A percentile compares a stretch with the other conserved stretches of the same genome.
Conservation (phyloP, 2,113 vertebrate species). For the Hippocampus barbouri region DNA sequence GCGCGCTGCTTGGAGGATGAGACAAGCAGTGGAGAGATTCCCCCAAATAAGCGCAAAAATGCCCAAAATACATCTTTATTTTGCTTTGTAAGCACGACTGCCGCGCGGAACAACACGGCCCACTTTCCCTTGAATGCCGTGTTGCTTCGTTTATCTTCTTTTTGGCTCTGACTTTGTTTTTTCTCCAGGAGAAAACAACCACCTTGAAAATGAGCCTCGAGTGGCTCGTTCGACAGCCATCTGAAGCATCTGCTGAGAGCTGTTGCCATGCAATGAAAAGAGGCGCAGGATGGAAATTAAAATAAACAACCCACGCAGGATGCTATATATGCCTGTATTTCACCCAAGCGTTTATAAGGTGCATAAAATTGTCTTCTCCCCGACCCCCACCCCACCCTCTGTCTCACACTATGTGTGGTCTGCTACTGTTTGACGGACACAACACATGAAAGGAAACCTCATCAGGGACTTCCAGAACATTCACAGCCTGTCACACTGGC, state of each 20-base stretch:
- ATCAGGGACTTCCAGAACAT: conserved; percentile 13
- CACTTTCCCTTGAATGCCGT: not conserved
- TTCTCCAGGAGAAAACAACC: conserved; percentile 12
- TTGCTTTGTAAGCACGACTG: conserved; percentile 34
- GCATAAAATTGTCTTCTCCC: conserved; percentile 16
- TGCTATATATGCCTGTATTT: conserved; percentile 32
- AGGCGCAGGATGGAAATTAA: conserved; percentile 39
- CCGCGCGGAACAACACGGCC: conserved; percentile 5
- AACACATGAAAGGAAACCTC: conserved; percentile 13
- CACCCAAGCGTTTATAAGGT: conserved; percentile 23
- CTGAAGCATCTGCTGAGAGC: conserved; percentile 35
- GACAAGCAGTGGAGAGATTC: conserved; percentile 11
- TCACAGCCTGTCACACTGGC: conserved; percentile 1
- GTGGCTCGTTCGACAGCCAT: conserved; percentile 32
- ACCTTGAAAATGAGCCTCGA: conserved; percentile 35
- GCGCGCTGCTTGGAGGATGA: conserved; percentile 31
- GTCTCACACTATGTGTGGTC: conserved; percentile 12
- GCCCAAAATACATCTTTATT: conserved; percentile 36
- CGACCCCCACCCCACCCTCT: not conserved
- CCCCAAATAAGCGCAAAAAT: not conserved
- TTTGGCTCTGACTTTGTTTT: conserved; percentile 5
- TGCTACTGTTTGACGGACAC: conserved; percentile 22
- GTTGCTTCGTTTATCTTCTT: conserved; percentile 12
- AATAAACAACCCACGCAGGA: conserved; percentile 57
- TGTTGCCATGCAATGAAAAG: conserved; percentile 42